A percentile compares a stretch with the other conserved stretches of the same genome.
Conservation (phyloP, 2,113 vertebrate genomes). For the Eurystomus gularis region DNA sequence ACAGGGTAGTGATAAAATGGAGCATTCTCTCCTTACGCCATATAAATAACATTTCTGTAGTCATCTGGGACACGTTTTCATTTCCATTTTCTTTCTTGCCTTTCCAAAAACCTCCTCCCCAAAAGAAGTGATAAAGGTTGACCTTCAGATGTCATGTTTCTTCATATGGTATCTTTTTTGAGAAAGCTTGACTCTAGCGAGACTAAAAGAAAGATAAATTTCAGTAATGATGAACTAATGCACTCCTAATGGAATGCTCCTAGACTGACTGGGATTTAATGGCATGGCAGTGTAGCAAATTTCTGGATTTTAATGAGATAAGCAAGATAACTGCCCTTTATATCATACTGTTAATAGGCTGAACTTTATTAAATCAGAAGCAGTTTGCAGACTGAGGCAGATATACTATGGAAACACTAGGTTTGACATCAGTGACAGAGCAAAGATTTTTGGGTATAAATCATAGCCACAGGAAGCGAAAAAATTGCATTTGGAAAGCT, state of each 20-base stretch:
- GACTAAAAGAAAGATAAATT: background rate
- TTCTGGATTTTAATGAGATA: conserved; percentile 31
- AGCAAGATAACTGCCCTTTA: background rate
- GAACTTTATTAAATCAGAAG: conserved; percentile 24
- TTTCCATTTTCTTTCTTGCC: background rate
- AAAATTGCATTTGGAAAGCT: background rate
- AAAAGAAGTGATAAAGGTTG: background rate
- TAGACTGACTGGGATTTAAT: background rate
- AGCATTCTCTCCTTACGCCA: rapidly evolving
- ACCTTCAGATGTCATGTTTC: background rate
- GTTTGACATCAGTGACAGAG: background rate
- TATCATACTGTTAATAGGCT: background rate
- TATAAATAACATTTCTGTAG: background rate
- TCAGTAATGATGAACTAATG: background rate
- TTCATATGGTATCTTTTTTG: background rate
- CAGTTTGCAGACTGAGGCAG: background rate
- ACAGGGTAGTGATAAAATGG: background rate
- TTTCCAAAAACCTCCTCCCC: background rate
- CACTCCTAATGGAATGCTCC: background rate
- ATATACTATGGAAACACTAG: background rate
- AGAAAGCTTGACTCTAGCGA: background rate
- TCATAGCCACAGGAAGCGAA: background rate
- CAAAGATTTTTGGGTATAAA: background rate
- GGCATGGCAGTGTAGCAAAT: background rate
- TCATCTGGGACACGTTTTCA: background rate